Evolutionary conservation across 2,888 invertebrate species (phyloP).

Genomic region (Sphaerophoria rueppellii): DNA sequence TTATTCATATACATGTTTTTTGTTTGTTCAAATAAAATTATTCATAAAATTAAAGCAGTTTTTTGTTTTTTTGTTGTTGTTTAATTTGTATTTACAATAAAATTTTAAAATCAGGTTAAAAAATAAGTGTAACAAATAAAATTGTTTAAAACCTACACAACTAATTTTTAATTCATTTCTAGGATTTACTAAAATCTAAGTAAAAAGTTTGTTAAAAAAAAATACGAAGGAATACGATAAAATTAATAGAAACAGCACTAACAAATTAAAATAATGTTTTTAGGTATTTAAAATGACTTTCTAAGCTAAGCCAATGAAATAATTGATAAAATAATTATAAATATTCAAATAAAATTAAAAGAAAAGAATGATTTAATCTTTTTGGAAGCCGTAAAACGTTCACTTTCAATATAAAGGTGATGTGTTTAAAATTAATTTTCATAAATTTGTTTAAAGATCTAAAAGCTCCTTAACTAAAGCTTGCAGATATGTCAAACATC

Average conservation of each 20-base stretch:
- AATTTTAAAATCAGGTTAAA: conserved; percentile 32
- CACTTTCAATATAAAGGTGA: conserved; percentile 42
- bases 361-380: conserved; percentile 11
- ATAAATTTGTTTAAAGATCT: conserved; percentile 1
- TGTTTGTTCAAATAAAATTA: conserved; percentile 47
- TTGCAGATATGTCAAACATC: too few relatives aligned
- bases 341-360: conserved; percentile 53
- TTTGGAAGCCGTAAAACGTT: not conserved
- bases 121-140: conserved; percentile 56
- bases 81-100: conserved; percentile 59
- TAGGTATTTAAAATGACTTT: conserved; percentile 41
- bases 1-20: conserved; percentile 28
- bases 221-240: not conserved
- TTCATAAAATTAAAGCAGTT: conserved; percentile 30
- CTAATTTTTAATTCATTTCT: conserved; percentile 34
- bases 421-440: conserved; percentile 4
- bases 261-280: conserved; percentile 55
- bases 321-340: conserved; percentile 30
- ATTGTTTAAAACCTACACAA: conserved; percentile 46
- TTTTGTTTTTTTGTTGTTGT: conserved; percentile 42
- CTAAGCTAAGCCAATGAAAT: conserved; percentile 2
- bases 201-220: conserved; percentile 29
- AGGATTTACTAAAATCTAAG: conserved; percentile 40
- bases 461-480: too few relatives aligned
- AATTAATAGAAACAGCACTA: conserved; percentile 42